Base-by-base conservation (phyloP, 2,888 invertebrate genomes). In the Agrotis puta region DNA sequence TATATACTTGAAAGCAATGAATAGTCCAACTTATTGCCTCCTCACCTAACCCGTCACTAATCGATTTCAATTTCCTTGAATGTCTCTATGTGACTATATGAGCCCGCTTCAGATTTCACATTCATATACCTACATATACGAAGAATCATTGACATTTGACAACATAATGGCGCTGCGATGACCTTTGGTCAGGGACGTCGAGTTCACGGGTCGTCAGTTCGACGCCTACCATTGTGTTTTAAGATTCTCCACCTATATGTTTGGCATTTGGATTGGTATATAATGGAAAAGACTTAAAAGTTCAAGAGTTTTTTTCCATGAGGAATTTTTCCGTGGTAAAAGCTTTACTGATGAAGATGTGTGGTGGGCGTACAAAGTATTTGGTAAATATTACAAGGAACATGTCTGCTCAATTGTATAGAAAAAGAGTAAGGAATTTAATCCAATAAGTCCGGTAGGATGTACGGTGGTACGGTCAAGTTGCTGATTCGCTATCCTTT, bases 121-220 rank as follows among this genome's bases (percentile, higher is more conserved):
- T 62, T 43, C 18, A 54, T 59, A 39, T 39, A 39, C 39, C 2
- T 39, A 48, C 20, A 33, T 47, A 59, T 66, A 64, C 16, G 2
- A 70, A 9, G 39, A 43, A 67, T 67, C 66, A 63, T 58, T 81
- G 66, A 54, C 71, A 81, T 71, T 81, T 64, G 53, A 47, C 48
- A 45, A 48, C 50, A 13, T 22, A 70, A 81, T 66, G 53, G 50
- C 59, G 9, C 18, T 57, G 58, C 51, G 33, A 43, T 51, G 56
- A 45, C 61, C 81, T 81, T 81, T 57, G 64, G 64, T 75, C 69
- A 56, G 70, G 47, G 59, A 53, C 48, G 48, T 50, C 43, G 59
- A 45, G 33, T 59, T 63, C 58, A 59, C 43, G 64, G 58, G 50
- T 69, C 71, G 9, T 7, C 22, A 24, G 33, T 50, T 63, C 27